A percentile compares a stretch with the other conserved stretches of the same genome.
Evolutionary conservation across 1,140 invertebrate genomes (phyloP).

Genomic region (Drosophila ogumai): DNA sequence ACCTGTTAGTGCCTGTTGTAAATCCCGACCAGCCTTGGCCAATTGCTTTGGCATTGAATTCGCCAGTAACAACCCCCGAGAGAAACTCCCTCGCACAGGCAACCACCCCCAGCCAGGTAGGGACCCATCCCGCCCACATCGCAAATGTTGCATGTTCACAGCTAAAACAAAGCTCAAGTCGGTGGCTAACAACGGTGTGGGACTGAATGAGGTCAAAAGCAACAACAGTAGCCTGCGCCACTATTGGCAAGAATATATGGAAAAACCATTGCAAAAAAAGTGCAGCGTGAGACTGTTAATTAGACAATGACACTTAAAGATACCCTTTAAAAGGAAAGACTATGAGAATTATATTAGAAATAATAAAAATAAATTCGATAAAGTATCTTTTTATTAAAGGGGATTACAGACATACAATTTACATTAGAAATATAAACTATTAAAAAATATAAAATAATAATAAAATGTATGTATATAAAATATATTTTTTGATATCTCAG

Average conservation of each 20-base stretch:
- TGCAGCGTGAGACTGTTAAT: constrained; percentile 2
- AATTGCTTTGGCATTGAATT: constrained; percentile 70
- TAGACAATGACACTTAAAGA: background rate
- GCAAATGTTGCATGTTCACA: constrained; percentile 50
- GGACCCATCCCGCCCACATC: constrained; percentile 2
- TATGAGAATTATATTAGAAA: background rate
- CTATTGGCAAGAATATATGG: constrained; percentile 48
- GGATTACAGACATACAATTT: no score
- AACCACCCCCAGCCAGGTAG: background rate
- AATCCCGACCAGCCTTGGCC: constrained; percentile 52
- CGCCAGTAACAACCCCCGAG: constrained; percentile 31
- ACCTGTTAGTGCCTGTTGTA: constrained; percentile 18
- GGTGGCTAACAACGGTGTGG: constrained; percentile 23
- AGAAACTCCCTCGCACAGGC: constrained; percentile 28
- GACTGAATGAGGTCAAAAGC: constrained; percentile 64
- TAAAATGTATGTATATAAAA: no score
- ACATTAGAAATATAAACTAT: no score
- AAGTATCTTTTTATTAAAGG: no score
- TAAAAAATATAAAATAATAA: no score
- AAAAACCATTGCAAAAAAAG: constrained; percentile 22
- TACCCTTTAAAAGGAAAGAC: background rate
- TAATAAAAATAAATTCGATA: no score
- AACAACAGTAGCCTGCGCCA: constrained; percentile 7
- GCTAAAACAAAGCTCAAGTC: constrained; percentile 14
- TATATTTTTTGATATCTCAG: no score